Conservation (phyloP, 2,113 vertebrate genomes). For the Cavia porcellus region DNA sequence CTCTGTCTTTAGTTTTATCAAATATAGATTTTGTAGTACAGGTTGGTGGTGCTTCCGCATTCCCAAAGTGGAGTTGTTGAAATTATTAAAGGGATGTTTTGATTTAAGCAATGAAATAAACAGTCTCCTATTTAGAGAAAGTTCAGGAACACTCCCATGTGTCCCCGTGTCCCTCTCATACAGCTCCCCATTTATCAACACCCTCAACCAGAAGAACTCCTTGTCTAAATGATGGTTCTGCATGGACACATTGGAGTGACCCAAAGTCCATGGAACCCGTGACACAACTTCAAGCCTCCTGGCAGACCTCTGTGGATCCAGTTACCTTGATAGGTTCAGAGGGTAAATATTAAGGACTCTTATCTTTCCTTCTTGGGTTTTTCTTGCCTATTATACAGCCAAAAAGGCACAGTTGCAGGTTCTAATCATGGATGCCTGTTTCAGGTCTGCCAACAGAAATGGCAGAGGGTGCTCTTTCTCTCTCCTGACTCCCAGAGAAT, state of each 20-base stretch:
- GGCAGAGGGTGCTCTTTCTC: background rate
- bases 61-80: background rate
- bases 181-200: background rate
- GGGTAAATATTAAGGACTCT: background rate
- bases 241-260: background rate
- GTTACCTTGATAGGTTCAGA: background rate
- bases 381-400: background rate
- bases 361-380: background rate
- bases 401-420: background rate
- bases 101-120: slow-evolving; percentile 78
- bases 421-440: background rate
- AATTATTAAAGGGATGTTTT: slow-evolving; percentile 77
- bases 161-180: background rate
- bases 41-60: background rate
- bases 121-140: background rate
- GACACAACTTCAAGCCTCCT: background rate
- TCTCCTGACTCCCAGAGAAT: background rate
- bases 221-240: background rate
- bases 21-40: slow-evolving; percentile 12
- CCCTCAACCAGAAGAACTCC: background rate
- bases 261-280: background rate
- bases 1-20: slow-evolving; percentile 57
- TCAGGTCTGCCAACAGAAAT: background rate
- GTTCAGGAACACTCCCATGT: background rate
- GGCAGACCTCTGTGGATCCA: background rate